Percentiles rank a stretch among this genome's conserved stretches.
These are phyloP conservation scores for Melanotaenia parkinsoni DNA, from an alignment of 2,797 vertebrate genomes.

Conservation along the genomic window DNA sequence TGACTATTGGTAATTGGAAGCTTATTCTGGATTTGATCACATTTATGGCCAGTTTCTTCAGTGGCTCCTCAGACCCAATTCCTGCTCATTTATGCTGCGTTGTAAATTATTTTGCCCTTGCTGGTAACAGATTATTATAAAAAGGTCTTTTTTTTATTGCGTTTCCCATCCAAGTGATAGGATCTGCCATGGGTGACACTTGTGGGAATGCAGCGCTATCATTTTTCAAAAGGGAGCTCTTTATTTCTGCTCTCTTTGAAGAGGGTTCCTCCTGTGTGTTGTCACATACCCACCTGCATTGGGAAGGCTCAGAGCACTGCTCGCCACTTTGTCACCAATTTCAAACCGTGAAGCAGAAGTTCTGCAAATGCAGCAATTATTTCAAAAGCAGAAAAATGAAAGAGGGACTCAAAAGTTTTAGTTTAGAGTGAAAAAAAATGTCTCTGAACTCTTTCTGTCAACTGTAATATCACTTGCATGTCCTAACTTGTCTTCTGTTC, in stretches of 20 bases:
- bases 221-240: conserved; percentile 57
- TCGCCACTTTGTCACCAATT: conserved; percentile 77
- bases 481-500: conserved; percentile 30
- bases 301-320: conserved; percentile 55
- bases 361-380: conserved; percentile 78
- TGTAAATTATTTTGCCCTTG: conserved; percentile 72
- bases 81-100: conserved; percentile 47
- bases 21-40: conserved; percentile 70
- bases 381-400: conserved; percentile 69
- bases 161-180: conserved; percentile 60
- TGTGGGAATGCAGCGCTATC: conserved; percentile 48
- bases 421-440: conserved; percentile 45
- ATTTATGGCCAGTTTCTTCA: conserved; percentile 75
- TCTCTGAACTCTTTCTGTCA: conserved; percentile 44
- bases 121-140: conserved; percentile 75
- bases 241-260: conserved; percentile 61
- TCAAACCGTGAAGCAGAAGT: conserved; percentile 61
- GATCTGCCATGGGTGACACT: conserved; percentile 62
- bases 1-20: conserved; percentile 70
- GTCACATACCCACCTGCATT: conserved; percentile 64
- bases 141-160: conserved; percentile 76
- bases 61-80: conserved; percentile 42
- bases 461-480: conserved; percentile 19
- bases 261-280: conserved; percentile 66
- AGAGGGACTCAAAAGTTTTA: conserved; percentile 60